Base-by-base conservation (phyloP, 2,888 invertebrate genomes). In the Mechanitis messenoides region DNA sequence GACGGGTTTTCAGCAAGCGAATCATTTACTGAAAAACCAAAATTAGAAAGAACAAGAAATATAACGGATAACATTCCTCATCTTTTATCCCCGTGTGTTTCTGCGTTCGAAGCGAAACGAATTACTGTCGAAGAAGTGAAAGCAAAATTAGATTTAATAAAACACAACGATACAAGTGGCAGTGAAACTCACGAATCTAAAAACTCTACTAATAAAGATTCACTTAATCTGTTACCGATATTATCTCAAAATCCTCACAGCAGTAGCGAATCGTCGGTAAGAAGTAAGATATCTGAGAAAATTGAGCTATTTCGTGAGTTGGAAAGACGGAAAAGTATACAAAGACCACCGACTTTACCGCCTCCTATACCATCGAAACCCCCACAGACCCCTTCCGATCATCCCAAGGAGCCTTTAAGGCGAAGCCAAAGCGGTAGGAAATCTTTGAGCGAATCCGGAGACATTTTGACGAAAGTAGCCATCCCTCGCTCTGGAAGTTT, bases 401-500 rank as follows among this genome's bases (percentile, higher is more conserved):
- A 71, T 45, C 76, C 82, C 1, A 85, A 85, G 65, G 86, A 87
- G 62, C 85, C 90, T 46, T 71, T 91, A 64, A 76, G 88, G 67
- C 79, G 91, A 72, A 89, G 81, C 68, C 90, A 90, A 69, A 91
- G 90, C 68, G 84, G 86, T 45, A 80, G 90, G 68, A 87, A 90
- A 65, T 89, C 90, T 45, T 73, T 88, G 35, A 89, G 80, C 61
- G 93, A 93, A 67, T 92, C 93, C 60, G 96, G 96, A 6, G 96
- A 96, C 79, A 94, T 95, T 72, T 84, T 96, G 72, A 96, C 96
- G 0, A 95, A 95, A 81, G 95, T 96, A 53, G 96, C 96, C 50
- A 94, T 96, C 73, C 96, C 96, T 12, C 91, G 96, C 72, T 95
- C 95, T 58, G 95, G 95, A 55, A 96, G 96, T 80, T 96, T 96